A percentile compares a stretch with the other conserved stretches of the same genome.
These are phyloP conservation scores for Caenorhabditis latens DNA, from an alignment of 1,140 invertebrate genomes.

Conservation along the genomic window DNA sequence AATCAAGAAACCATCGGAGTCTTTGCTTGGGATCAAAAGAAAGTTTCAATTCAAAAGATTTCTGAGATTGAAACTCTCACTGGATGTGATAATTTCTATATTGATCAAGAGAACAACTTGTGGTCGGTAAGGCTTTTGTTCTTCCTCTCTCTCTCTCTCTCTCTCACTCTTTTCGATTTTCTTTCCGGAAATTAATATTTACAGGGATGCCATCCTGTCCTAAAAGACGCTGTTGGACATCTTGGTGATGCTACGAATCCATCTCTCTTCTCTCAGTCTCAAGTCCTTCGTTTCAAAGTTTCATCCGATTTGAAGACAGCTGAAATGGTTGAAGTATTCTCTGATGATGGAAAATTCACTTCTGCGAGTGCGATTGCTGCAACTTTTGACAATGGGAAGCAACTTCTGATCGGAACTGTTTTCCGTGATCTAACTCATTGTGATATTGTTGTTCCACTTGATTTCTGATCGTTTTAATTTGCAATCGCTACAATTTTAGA, in stretches of 20 bases:
- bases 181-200: not conserved
- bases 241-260: slow-evolving; percentile 11
- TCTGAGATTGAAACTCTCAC: slow-evolving; percentile 44
- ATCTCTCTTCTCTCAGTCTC: slow-evolving; percentile 11
- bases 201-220: slow-evolving; percentile 30
- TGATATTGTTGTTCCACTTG: slow-evolving; percentile 38
- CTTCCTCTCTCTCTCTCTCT: not conserved
- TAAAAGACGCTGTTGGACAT: slow-evolving; percentile 44
- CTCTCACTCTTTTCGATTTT: not conserved
- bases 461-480: slow-evolving; percentile 17
- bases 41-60: slow-evolving; percentile 5
- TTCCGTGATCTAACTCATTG: slow-evolving; percentile 50
- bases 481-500: not conserved
- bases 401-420: slow-evolving; percentile 36
- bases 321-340: slow-evolving; percentile 48
- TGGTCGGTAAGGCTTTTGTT: slow-evolving; percentile 12
- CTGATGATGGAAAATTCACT: slow-evolving; percentile 44
- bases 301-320: slow-evolving; percentile 11
- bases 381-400: slow-evolving; percentile 31
- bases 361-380: slow-evolving; percentile 27
- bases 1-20: slow-evolving; percentile 48
- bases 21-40: slow-evolving; percentile 34
- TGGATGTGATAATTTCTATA: slow-evolving; percentile 33
- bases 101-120: slow-evolving; percentile 21
- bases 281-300: slow-evolving; percentile 44